These are phyloP conservation scores for Tinamus major DNA, from an alignment of 2,797 vertebrate genomes.

Conservation along the genomic window DNA sequence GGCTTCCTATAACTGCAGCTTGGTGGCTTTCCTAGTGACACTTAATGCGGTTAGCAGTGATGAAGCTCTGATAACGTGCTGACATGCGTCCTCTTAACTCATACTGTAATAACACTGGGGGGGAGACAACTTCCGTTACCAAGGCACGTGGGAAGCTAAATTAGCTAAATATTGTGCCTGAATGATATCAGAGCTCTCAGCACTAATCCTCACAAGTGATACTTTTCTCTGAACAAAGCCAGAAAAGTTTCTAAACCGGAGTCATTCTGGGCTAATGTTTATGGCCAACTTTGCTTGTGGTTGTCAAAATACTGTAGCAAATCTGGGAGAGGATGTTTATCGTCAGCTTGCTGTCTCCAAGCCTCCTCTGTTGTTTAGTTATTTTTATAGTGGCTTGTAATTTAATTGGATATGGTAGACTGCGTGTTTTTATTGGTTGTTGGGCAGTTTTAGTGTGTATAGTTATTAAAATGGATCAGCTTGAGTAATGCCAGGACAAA, in stretches of 20 bases:
- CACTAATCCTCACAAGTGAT: neutral
- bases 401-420: neutral
- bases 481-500: neutral
- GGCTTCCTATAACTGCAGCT: neutral
- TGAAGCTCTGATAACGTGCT: neutral
- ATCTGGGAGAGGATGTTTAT: neutral
- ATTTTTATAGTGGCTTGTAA: neutral
- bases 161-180: neutral
- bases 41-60: neutral
- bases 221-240: neutral
- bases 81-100: neutral
- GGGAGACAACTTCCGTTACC: accelerated
- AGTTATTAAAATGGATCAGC: neutral
- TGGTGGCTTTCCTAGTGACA: neutral
- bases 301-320: neutral
- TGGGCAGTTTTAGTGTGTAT: neutral
- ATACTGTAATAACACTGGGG: neutral
- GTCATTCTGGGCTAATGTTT: neutral
- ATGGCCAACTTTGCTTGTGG: neutral
- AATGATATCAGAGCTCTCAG: neutral
- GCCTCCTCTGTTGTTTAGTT: neutral
- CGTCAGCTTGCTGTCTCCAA: neutral
- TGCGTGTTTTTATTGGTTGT: neutral
- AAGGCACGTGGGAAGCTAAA: neutral
- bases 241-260: neutral